Evolutionary conservation across 2,888 invertebrate species (phyloP).

Genomic region (Stegophylla sp.): DNA sequence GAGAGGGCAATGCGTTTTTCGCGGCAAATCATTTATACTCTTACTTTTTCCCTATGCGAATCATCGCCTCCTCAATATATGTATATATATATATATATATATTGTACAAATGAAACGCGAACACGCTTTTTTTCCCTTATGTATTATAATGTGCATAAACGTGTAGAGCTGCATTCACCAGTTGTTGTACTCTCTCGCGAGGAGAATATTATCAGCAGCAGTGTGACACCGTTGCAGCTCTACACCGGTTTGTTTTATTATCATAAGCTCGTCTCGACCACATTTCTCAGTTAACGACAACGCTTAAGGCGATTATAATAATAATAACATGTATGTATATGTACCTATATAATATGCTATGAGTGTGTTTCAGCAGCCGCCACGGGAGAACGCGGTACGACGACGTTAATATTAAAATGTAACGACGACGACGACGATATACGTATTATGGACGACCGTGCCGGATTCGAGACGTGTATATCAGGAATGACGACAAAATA

Average conservation of each 20-base stretch:
- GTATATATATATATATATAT: too few species aligned
- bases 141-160: too few species aligned
- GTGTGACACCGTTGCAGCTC: slow-evolving; percentile 26
- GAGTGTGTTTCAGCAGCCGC: slow-evolving; percentile 3
- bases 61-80: neutral
- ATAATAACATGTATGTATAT: too few species aligned
- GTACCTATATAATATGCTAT: too few species aligned
- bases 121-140: too few species aligned
- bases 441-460: slow-evolving; percentile 1
- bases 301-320: slow-evolving; percentile 3
- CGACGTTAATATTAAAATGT: slow-evolving; percentile 28
- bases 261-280: slow-evolving; percentile 47
- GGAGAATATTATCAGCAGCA: neutral
- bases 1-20: neutral
- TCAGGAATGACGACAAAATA: neutral
- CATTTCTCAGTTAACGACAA: slow-evolving; percentile 53
- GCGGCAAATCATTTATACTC: slow-evolving; percentile 4
- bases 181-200: too few species aligned
- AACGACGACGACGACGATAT: too few species aligned
- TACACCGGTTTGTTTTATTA: slow-evolving; percentile 51
- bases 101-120: too few species aligned
- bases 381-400: neutral
- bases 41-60: slow-evolving; percentile 12
- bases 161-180: too few species aligned
- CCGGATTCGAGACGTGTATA: slow-evolving; percentile 11